phyloP scores from a whole-genome alignment of 1,140 invertebrate genomes.

The Ips nitidus region DNA sequence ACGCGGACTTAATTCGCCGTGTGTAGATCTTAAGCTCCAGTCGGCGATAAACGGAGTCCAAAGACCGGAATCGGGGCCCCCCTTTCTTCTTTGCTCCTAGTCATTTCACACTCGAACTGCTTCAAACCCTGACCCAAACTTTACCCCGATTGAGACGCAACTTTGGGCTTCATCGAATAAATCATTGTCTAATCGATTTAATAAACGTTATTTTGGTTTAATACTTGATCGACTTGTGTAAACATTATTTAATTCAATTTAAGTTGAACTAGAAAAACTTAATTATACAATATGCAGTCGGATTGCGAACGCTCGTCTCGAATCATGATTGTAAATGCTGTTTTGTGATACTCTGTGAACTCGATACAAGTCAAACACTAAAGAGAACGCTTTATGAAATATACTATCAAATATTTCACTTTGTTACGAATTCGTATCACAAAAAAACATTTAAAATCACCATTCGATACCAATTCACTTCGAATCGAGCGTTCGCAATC shows the following conservation, averaged over 20 bases:
- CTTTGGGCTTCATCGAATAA: constrained; percentile 43
- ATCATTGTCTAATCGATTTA: constrained; percentile 44
- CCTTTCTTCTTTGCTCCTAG: constrained; percentile 16
- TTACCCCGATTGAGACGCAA: constrained; percentile 38
- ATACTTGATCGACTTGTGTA: background rate
- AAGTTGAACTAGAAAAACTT: no score
- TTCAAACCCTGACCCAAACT: constrained; percentile 33
- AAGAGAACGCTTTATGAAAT: no score
- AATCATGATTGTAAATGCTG: no score
- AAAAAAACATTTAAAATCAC: no score
- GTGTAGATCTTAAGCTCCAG: constrained; percentile 30
- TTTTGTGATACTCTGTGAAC: no score
- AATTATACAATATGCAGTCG: no score
- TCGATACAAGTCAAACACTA: no score
- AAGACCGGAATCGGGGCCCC: constrained; percentile 12
- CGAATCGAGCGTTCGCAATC: no score
- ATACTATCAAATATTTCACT: no score
- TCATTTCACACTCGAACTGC: constrained; percentile 45
- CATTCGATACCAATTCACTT: no score
- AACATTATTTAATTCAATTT: background rate
- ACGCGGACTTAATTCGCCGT: constrained; percentile 27
- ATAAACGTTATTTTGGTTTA: constrained; percentile 33
- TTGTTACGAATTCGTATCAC: no score
- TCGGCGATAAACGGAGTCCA: constrained; percentile 39
- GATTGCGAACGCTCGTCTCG: no score